Conservation (phyloP, 2,113 vertebrate species). For the Crotalus tigris region DNA sequence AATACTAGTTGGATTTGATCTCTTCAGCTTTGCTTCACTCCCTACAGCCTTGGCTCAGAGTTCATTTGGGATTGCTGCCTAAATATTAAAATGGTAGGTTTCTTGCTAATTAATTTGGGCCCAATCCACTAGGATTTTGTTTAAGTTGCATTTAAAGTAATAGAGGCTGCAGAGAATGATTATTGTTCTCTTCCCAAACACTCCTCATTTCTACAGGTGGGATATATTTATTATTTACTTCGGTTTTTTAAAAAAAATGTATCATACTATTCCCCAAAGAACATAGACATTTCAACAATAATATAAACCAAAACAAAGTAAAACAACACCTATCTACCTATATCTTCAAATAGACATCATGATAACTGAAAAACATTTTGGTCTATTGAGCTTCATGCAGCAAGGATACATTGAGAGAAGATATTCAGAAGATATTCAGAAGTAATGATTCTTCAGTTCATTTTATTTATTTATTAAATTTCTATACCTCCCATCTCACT, state of each 20-base stretch:
- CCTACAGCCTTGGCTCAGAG: not conserved
- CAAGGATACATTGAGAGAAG: not conserved
- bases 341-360: not conserved
- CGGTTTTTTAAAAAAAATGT: not conserved
- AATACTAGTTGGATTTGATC: not conserved
- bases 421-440: not conserved
- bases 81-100: not conserved
- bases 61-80: no score
- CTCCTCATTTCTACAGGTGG: not conserved
- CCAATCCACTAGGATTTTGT: not conserved
- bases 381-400: not conserved
- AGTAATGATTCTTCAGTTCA: not conserved
- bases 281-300: not conserved
- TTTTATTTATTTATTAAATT: not conserved
- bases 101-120: not conserved
- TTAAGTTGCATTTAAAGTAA: not conserved
- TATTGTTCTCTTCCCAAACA: not conserved
- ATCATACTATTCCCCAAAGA: not conserved
- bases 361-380: not conserved
- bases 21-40: not conserved
- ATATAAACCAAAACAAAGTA: not conserved
- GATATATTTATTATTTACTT: not conserved
- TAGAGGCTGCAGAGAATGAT: not conserved
- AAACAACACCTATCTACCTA: not conserved
- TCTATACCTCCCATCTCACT: not conserved